Evolutionary conservation across 2,113 vertebrate genomes (phyloP).

Genomic region (Eretmochelys imbricata): DNA sequence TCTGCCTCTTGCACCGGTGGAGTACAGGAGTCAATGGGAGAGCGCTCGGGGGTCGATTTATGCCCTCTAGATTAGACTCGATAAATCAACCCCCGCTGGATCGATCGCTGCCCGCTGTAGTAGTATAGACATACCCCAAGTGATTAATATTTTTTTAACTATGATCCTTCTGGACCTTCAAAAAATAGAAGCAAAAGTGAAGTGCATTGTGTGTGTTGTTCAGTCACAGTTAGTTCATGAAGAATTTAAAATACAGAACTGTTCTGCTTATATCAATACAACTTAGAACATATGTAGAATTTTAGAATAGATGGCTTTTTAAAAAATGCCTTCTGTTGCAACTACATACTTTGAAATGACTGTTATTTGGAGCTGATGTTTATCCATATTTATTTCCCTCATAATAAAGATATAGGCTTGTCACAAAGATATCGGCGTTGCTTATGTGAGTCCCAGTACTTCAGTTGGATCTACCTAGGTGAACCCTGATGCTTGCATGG

Average conservation of each 20-base stretch:
- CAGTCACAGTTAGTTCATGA: background rate
- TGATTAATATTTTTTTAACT: background rate
- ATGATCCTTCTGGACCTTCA: background rate
- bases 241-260: background rate
- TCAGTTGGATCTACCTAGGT: background rate
- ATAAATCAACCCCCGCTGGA: no score
- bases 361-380: background rate
- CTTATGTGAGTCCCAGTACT: background rate
- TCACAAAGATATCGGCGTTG: background rate
- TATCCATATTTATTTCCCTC: background rate
- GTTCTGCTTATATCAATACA: background rate
- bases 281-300: background rate
- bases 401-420: background rate
- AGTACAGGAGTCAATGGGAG: no score
- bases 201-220: background rate
- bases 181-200: background rate
- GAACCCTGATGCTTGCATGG: background rate
- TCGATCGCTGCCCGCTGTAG: no score
- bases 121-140: background rate
- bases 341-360: background rate
- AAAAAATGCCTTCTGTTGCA: background rate
- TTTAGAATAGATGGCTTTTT: background rate
- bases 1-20: no score
- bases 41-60: no score
- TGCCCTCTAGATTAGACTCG: no score